Base-by-base conservation (phyloP, 2,113 vertebrate genomes). In the Calidris pygmaea region DNA sequence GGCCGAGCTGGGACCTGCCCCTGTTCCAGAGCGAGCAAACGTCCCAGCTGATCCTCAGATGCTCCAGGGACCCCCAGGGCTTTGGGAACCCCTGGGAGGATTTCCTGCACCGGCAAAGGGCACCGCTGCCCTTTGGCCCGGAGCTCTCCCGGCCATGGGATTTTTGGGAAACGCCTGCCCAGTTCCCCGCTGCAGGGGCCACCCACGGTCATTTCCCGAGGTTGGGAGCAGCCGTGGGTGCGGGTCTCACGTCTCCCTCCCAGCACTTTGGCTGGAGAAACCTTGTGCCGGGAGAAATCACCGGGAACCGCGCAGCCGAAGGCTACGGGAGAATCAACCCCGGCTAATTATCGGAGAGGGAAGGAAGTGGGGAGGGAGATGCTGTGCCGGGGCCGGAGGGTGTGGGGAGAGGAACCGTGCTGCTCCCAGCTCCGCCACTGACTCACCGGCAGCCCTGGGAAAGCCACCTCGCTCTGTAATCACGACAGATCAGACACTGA, bases 351-450 rank as follows among this genome's bases (percentile, higher is more conserved):
- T 63, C 56, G 0, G n/a, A 9, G 29, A 21, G 94, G 92, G 96
- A 94, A 93, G 96, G 95, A 94, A 96, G 68, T 11, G 41, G 75
- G 92, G 96, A 92, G 90, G 92, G 93, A 92, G 90, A 93, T 80
- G 92, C 85, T 43, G 92, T 29, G 75, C 82, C 7, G 52, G 65
- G 87, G 75, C 90, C 4, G 21, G 85, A 86, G 90, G 95, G 47
- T 47, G 96, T 77, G 90, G 92, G 91, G 80, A 95, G 53, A 75
- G 94, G 91, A 95, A 86, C 83, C 8, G 1, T 10, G 63, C 91
- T 84, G 80, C 89, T 95, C 91, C 91, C 93, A 37, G 87, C 89
- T 72, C 85, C 2, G 0, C 63, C 70, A 50, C 88, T 89, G 94
- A 81, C 93, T 93, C 95, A 86, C 84, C 4, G 3, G 67, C 76